Conservation (phyloP, 1,140 invertebrate species). For the Danaus plexippus region DNA sequence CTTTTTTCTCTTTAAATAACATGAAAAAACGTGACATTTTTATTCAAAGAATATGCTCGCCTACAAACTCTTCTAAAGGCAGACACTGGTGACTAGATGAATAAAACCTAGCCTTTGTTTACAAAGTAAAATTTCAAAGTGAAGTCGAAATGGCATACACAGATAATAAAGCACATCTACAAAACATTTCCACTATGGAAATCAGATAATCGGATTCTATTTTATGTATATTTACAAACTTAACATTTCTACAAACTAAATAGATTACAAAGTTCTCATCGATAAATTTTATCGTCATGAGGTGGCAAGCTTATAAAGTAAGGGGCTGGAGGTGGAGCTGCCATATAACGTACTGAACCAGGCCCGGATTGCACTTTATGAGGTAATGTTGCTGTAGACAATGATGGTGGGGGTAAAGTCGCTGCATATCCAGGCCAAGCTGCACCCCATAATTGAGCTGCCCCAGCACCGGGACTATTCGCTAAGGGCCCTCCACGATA, state of each 20-base stretch:
- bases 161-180: conserved; percentile 17
- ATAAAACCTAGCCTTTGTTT: conserved; percentile 39
- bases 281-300: conserved; percentile 71
- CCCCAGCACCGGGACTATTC: conserved; percentile 64
- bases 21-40: too few relatives aligned
- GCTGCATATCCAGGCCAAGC: conserved; percentile 69
- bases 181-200: neutral
- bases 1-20: conserved; percentile 4
- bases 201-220: too few relatives aligned
- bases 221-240: neutral
- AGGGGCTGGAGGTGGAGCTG: conserved; percentile 61
- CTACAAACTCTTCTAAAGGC: conserved; percentile 21
- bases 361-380: conserved; percentile 75
- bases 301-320: conserved; percentile 71
- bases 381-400: conserved; percentile 74
- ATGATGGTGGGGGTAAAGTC: conserved; percentile 62
- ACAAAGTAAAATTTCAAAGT: neutral
- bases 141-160: conserved; percentile 1
- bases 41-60: neutral
- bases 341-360: conserved; percentile 70
- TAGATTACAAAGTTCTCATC: conserved; percentile 34
- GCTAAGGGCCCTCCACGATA: conserved; percentile 78
- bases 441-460: conserved; percentile 70
- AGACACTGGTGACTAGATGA: conserved; percentile 55
- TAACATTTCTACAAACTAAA: conserved; percentile 7